phyloP scores from a whole-genome alignment of 2,113 vertebrate species.

The Sminthopsis crassicaudata region DNA sequence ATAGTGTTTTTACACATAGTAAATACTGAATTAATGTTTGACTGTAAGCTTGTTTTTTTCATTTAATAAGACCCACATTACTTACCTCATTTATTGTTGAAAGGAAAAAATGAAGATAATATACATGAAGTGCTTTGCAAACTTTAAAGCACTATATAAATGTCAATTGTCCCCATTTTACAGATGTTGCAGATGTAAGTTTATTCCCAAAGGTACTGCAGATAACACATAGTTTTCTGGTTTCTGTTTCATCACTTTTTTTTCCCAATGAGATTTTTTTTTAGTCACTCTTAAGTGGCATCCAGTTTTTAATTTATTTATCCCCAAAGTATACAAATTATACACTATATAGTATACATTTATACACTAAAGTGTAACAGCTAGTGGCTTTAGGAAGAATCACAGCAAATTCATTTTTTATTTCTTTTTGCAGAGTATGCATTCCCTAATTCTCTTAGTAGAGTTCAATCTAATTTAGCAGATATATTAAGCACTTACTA shows the following conservation, averaged over 20 bases:
- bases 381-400: not conserved
- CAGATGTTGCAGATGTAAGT: not conserved
- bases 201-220: not conserved
- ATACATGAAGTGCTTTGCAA: not conserved
- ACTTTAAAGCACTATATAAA: not conserved
- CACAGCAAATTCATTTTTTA: not conserved
- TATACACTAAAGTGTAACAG: not conserved
- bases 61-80: not conserved
- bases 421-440: not conserved
- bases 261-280: not conserved
- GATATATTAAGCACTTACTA: not conserved
- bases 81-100: not conserved
- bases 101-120: not conserved
- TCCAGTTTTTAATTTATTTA: not conserved
- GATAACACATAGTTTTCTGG: not conserved
- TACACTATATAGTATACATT: too few relatives aligned
- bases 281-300: not conserved
- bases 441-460: not conserved
- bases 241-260: not conserved
- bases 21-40: not conserved
- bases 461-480: not conserved
- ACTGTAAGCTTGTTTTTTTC: not conserved
- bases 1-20: not conserved
- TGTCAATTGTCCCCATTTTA: not conserved
- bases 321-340: not conserved